Evolutionary conservation across 2,888 invertebrate genomes (phyloP).

Genomic region (Amitus sp.): DNA sequence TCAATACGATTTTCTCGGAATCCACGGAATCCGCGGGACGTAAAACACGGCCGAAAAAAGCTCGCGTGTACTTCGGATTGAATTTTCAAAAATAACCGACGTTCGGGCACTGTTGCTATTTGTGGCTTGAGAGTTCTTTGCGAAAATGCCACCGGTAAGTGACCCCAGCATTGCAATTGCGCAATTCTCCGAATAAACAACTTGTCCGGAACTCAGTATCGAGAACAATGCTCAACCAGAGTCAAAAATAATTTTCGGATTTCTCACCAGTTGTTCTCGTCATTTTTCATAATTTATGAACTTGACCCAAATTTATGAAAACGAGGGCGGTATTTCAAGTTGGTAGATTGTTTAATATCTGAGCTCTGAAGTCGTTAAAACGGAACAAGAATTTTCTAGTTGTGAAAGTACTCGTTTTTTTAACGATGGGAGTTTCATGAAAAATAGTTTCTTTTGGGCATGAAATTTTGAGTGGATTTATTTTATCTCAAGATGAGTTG

Average conservation of each 20-base stretch:
- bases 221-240: background rate
- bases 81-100: background rate
- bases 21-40: too few relatives aligned
- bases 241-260: background rate
- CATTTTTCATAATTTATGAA: background rate
- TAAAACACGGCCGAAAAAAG: background rate
- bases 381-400: too few relatives aligned
- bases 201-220: slow-evolving; percentile 2
- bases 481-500: too few relatives aligned
- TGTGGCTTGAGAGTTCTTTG: slow-evolving; percentile 6
- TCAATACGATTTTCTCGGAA: background rate
- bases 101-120: slow-evolving; percentile 1
- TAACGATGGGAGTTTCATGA: too few relatives aligned
- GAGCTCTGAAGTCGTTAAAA: too few relatives aligned
- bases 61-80: background rate
- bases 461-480: too few relatives aligned
- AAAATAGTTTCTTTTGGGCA: too few relatives aligned
- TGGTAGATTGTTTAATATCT: too few relatives aligned
- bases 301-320: too few relatives aligned
- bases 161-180: slow-evolving; percentile 7
- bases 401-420: too few relatives aligned
- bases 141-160: slow-evolving; percentile 7
- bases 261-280: background rate
- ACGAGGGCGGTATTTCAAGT: too few relatives aligned
- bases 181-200: slow-evolving; percentile 1